These are phyloP conservation scores for Chirona hameri DNA, from an alignment of 2,888 invertebrate species.

Conservation along the genomic window DNA sequence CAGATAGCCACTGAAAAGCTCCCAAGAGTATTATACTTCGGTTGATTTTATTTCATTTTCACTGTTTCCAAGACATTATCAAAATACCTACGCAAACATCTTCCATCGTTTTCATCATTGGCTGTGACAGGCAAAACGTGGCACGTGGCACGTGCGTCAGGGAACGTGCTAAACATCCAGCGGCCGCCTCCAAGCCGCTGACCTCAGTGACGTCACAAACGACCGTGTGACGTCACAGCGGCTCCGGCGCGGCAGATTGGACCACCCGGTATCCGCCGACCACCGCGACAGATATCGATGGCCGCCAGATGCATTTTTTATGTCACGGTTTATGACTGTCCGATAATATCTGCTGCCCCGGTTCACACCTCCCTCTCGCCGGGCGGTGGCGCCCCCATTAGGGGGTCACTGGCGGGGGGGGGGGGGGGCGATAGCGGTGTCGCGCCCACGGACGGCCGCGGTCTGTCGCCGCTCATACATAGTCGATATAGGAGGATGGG, in stretches of 20 bases:
- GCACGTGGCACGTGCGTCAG: too few species aligned
- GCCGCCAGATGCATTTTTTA: conserved; percentile 3
- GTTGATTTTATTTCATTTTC: too few species aligned
- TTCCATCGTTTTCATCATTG: too few species aligned
- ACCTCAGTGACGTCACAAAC: not conserved
- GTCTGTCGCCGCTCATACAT: not conserved
- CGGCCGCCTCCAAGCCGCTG: not conserved
- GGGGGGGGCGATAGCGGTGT: not conserved
- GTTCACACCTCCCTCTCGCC: not conserved
- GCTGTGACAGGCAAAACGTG: too few species aligned
- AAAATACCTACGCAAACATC: too few species aligned
- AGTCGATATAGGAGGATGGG: not conserved
- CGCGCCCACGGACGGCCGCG: not conserved
- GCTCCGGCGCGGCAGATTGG: not conserved
- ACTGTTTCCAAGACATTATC: too few species aligned
- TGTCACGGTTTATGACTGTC: conserved; percentile 27
- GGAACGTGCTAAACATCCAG: too few species aligned
- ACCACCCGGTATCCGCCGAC: not conserved
- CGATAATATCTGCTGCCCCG: not conserved
- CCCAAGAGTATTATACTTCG: too few species aligned
- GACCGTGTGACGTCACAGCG: not conserved
- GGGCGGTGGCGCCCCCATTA: not conserved
- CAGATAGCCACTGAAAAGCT: too few species aligned
- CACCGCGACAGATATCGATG: not conserved
- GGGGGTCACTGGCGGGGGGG: not conserved